A percentile compares a stretch with the other conserved stretches of the same genome.
Conservation (phyloP, 2,113 vertebrate genomes). For the Mesembrinibis cayennensis region DNA sequence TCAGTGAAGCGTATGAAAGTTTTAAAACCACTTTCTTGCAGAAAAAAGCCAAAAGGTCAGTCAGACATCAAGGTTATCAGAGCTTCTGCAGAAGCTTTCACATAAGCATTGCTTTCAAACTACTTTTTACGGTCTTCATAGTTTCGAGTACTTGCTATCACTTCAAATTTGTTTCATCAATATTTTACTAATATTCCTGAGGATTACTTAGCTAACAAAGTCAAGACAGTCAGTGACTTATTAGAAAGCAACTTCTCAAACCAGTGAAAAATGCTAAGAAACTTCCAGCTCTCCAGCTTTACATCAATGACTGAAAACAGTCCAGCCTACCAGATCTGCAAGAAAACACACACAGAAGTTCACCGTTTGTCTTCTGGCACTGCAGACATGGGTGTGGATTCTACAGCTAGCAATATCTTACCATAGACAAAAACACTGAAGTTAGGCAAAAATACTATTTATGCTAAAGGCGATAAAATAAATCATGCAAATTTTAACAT, state of each 20-base stretch:
- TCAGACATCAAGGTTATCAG: background rate
- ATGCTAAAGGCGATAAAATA: background rate
- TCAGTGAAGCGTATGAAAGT: background rate
- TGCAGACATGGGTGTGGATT: background rate
- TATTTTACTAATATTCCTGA: background rate
- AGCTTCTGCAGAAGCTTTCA: background rate
- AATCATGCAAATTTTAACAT: constrained; percentile 42
- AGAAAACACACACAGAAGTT: constrained; percentile 1
- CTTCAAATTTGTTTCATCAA: background rate
- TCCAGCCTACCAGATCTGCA: background rate
- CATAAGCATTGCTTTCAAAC: background rate
- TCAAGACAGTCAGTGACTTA: background rate
- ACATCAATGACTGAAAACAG: background rate
- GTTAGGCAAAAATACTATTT: constrained; percentile 27
- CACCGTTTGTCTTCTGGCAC: background rate
- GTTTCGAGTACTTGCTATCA: background rate
- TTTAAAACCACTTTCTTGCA: background rate
- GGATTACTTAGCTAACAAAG: background rate
- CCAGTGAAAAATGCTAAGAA: background rate
- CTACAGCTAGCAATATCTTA: background rate
- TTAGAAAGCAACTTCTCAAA: background rate
- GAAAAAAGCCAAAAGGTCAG: background rate
- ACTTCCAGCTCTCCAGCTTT: background rate
- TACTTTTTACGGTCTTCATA: background rate
- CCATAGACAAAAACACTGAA: background rate